Conservation (phyloP, 2,888 invertebrate genomes). For the Scaptomyza polygonia region DNA sequence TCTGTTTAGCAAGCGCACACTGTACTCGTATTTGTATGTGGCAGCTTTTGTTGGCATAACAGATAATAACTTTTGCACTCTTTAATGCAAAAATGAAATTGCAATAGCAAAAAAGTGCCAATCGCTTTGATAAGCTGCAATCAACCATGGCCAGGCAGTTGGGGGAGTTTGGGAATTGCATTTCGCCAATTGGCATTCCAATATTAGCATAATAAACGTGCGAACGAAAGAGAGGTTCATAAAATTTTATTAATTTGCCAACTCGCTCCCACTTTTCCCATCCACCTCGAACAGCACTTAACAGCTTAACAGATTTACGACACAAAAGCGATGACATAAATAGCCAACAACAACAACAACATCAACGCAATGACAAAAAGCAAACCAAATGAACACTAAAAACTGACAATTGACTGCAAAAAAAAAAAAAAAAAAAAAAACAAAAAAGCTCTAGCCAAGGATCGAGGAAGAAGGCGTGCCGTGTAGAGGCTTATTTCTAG, state of each 20-base stretch:
- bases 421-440: neutral
- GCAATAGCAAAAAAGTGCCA: conserved; percentile 54
- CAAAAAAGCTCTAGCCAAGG: neutral
- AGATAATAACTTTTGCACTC: conserved; percentile 72
- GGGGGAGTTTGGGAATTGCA: conserved; percentile 18
- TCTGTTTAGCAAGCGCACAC: neutral
- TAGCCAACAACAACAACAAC: conserved; percentile 34
- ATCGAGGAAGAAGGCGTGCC: neutral
- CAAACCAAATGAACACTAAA: conserved; percentile 35
- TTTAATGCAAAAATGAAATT: conserved; percentile 69
- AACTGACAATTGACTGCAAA: conserved; percentile 27
- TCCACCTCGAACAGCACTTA: conserved; percentile 55
- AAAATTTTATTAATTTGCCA: conserved; percentile 72
- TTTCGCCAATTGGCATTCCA: conserved; percentile 26
- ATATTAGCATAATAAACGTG: conserved; percentile 73
- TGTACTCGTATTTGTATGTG: conserved; percentile 11
- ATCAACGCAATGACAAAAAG: conserved; percentile 5
- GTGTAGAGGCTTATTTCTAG: conserved; percentile 51
- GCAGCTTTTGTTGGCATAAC: conserved; percentile 53
- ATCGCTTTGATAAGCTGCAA: conserved; percentile 69
- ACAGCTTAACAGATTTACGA: conserved; percentile 74
- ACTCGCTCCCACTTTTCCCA: neutral
- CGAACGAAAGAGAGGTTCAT: conserved; percentile 38
- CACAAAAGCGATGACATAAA: conserved; percentile 57
- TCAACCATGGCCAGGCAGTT: conserved; percentile 29